Evolutionary conservation across 1,140 invertebrate genomes (phyloP).

Genomic region (Homarus americanus): DNA sequence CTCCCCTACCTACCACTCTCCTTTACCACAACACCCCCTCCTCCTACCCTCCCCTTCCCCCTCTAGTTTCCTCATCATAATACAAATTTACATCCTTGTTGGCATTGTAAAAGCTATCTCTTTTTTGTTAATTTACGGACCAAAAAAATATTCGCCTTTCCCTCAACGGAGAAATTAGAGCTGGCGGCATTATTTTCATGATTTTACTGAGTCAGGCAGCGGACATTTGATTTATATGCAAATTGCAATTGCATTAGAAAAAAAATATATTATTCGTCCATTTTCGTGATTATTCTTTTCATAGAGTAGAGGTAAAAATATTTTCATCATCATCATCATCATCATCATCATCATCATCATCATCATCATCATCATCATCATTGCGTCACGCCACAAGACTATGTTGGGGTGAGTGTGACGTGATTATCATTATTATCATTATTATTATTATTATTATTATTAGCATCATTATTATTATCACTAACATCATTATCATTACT

Average conservation of each 20-base stretch:
- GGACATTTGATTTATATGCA: slow-evolving; percentile 12
- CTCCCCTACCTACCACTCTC: too few relatives aligned
- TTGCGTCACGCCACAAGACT: too few relatives aligned
- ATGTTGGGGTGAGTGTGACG: too few relatives aligned
- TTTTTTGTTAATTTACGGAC: neutral
- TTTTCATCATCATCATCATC: too few relatives aligned
- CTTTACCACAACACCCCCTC: neutral
- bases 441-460: too few relatives aligned
- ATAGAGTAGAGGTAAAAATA: neutral
- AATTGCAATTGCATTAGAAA: slow-evolving; percentile 1
- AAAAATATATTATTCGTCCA: neutral
- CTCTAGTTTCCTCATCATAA: too few relatives aligned
- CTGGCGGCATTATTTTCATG: neutral
- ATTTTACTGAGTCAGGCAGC: neutral
- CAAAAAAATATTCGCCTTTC: neutral
- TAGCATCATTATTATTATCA: too few relatives aligned
- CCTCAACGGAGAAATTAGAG: neutral
- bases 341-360: too few relatives aligned
- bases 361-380: too few relatives aligned
- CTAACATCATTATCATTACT: too few relatives aligned
- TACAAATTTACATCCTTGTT: neutral
- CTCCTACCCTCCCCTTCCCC: too few relatives aligned
- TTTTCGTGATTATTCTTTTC: neutral
- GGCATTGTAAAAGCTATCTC: neutral
- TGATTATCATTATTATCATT: too few relatives aligned